Evolutionary conservation across 30 jellyfish, hydroid and myxozoan genomes (phyloP).

Genomic region (Turritopsis dohrnii): DNA sequence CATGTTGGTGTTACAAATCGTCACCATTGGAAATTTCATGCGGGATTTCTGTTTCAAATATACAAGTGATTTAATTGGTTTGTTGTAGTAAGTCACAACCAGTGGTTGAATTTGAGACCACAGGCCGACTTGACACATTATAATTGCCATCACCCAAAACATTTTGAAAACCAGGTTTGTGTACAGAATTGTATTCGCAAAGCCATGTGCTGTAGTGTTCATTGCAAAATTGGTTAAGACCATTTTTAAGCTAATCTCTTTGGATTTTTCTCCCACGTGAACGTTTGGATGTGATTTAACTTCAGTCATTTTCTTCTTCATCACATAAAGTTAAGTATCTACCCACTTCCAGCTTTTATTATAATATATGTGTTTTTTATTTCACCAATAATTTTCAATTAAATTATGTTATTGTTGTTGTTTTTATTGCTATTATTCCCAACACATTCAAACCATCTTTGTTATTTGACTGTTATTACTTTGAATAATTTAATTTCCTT

Average conservation of each 20-base stretch:
- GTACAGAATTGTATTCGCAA: background rate
- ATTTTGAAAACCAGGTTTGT: background rate
- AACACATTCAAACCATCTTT: too few relatives aligned
- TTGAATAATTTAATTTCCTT: too few relatives aligned
- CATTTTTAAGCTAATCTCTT: background rate
- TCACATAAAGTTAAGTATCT: background rate
- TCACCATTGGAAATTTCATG: background rate
- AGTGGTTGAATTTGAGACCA: constrained; percentile 16
- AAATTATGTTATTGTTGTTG: too few relatives aligned
- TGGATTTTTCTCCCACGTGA: background rate
- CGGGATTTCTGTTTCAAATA: background rate
- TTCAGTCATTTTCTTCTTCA: background rate
- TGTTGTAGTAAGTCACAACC: background rate
- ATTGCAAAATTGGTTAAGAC: background rate
- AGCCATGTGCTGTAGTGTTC: constrained; percentile 21
- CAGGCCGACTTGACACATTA: constrained; percentile 1
- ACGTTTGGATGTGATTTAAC: background rate
- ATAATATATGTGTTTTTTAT: too few relatives aligned
- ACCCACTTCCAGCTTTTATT: background rate
- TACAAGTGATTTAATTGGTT: constrained; percentile 9
- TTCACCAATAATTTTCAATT: too few relatives aligned
- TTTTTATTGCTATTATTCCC: too few relatives aligned
- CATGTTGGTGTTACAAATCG: constrained; percentile 14
- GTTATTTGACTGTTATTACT: too few relatives aligned
- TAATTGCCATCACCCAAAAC: constrained; percentile 13